Evolutionary conservation across 2,797 vertebrate species (phyloP), one percentile per base, ranked within the genome.

Genomic region (Darevskia mixta): DNA sequence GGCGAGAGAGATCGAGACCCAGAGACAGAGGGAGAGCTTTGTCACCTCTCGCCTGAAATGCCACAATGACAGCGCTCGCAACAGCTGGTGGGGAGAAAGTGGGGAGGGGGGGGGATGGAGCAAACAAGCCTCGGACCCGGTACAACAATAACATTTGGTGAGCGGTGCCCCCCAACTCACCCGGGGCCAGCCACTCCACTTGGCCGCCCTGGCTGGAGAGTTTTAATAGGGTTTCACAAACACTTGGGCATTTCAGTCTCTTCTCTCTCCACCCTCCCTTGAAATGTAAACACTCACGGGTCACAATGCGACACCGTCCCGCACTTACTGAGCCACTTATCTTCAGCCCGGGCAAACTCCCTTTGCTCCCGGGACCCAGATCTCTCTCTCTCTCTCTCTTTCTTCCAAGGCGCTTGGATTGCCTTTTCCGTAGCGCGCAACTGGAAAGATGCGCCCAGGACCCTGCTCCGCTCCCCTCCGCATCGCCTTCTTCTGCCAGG

Each of bases 41-140:
- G 94, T 91, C 83, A 79, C 76, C 90, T 94, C 85, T 90, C 77
- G 81, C 45, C 80, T 73, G 92, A 95, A 93, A 91, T 20, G 81
- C 49, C 25, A 90, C 88, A 95, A 79, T 88, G 91, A 85, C 89
- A 79, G 91, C 85, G 43, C 88, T 75, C n/a, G 82, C 87, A 93
- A 93, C 95, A 95, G 93, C 92, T 93, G 93, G 90, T 88, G 82
- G 82, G 32, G 72, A 49, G 41, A 79, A 75, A 80, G 45, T 83
- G 73, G 83, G 35, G 78, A 83, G 72, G 83, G 38, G 76, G 76
- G 61, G 35, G 77, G 5, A 58, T 29, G 11, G 73, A 25, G 79
- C 92, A 82, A 66, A 88, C 81, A 81, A 78, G 73, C 75, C 86
- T 3, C 82, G 71, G 83, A 2, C 17, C 86, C 43, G 58, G 80